Evolutionary conservation across 2,888 invertebrate genomes (phyloP).

Genomic region (Caradrina clavipalpis): DNA sequence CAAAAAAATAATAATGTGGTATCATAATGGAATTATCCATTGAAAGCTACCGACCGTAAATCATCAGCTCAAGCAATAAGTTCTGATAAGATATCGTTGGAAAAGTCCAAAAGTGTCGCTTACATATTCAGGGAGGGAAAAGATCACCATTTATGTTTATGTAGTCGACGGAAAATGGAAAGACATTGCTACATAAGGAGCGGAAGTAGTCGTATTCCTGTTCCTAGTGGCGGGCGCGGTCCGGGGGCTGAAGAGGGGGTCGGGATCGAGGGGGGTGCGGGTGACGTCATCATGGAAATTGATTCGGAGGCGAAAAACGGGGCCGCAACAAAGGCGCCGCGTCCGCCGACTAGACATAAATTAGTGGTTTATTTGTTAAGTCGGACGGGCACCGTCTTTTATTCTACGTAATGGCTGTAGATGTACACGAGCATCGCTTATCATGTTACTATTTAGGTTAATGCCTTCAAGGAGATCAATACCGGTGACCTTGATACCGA

Average conservation of each 20-base stretch:
- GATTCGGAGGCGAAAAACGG: slow-evolving; percentile 88
- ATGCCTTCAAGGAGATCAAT: slow-evolving; percentile 64
- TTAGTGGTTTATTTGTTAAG: slow-evolving; percentile 84
- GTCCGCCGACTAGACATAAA: slow-evolving; percentile 82
- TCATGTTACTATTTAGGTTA: slow-evolving; percentile 70
- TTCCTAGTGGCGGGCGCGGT: slow-evolving; percentile 74
- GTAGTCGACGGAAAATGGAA: slow-evolving; percentile 73
- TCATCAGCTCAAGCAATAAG: slow-evolving; percentile 63
- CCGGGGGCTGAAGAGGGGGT: slow-evolving; percentile 58
- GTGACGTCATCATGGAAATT: slow-evolving; percentile 88
- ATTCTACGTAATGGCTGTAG: slow-evolving; percentile 71
- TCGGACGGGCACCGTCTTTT: slow-evolving; percentile 74
- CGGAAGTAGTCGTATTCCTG: slow-evolving; percentile 83
- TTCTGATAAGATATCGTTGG: slow-evolving; percentile 64
- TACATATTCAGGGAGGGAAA: slow-evolving; percentile 63
- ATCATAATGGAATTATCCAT: slow-evolving; percentile 62
- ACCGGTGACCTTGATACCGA: slow-evolving; percentile 60
- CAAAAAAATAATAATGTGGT: slow-evolving; percentile 51
- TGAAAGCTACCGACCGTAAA: slow-evolving; percentile 60
- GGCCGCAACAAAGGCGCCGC: slow-evolving; percentile 85
- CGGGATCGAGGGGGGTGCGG: slow-evolving; percentile 69
- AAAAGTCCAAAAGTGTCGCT: slow-evolving; percentile 55
- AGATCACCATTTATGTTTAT: slow-evolving; percentile 70
- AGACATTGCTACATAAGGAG: slow-evolving; percentile 78
- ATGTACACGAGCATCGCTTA: slow-evolving; percentile 72